Evolutionary conservation across 2,888 invertebrate genomes (phyloP).

Genomic region (Galerucella pusilla): DNA sequence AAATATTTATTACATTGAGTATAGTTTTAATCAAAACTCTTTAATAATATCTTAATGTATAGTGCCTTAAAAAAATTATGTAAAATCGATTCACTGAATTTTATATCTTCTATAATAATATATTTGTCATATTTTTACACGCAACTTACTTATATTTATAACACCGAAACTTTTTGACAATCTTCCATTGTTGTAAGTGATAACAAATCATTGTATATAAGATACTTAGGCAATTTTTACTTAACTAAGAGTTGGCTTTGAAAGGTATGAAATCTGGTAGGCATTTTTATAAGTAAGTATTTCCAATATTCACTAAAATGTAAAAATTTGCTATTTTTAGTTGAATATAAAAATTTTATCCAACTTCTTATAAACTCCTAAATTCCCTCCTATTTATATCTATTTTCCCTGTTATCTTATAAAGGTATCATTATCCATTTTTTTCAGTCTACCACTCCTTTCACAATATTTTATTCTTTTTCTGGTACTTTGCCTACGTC

Average conservation of each 20-base stretch:
- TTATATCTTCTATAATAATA: background rate
- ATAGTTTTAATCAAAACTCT: constrained; percentile 4
- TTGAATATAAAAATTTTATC: too few species aligned
- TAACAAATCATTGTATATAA: constrained; percentile 1
- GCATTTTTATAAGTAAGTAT: background rate
- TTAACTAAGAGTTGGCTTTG: background rate
- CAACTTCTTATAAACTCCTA: too few species aligned
- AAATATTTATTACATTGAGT: constrained; percentile 14
- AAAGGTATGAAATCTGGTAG: background rate
- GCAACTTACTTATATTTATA: background rate
- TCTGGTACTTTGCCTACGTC: too few species aligned
- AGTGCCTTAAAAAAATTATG: constrained; percentile 16
- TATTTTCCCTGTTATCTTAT: too few species aligned
- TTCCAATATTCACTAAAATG: background rate
- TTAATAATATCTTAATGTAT: constrained; percentile 14
- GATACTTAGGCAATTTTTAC: constrained; percentile 11
- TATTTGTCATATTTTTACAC: constrained; percentile 1
- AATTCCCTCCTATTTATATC: too few species aligned
- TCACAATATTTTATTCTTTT: too few species aligned
- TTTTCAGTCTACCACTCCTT: too few species aligned
- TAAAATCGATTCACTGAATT: constrained; percentile 9
- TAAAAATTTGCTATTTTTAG: background rate
- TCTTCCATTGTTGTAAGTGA: constrained; percentile 19
- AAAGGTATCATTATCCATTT: too few species aligned
- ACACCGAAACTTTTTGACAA: constrained; percentile 9